Conservation (phyloP, 2,888 invertebrate species). For the Herminia tarsipennalis region DNA sequence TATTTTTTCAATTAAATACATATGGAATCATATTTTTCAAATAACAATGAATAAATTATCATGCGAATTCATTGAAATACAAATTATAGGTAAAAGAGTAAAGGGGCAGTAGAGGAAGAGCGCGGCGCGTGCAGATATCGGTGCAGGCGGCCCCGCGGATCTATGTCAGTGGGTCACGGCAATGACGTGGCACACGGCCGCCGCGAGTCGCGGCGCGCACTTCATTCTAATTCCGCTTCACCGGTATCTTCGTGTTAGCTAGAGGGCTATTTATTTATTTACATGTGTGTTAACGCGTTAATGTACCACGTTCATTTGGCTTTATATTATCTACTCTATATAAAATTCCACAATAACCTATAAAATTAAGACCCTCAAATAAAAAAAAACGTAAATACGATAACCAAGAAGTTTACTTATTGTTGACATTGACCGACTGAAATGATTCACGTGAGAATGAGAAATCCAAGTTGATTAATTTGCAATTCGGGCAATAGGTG, state of each 20-base stretch:
- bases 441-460: conserved; percentile 64
- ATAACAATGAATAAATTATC: conserved; percentile 20
- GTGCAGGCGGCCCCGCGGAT: conserved; percentile 86
- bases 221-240: conserved; percentile 85
- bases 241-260: conserved; percentile 68
- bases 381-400: conserved; percentile 38
- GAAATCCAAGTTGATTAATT: conserved; percentile 55
- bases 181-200: conserved; percentile 87
- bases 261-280: conserved; percentile 45
- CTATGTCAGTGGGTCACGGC: conserved; percentile 90
- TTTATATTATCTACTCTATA: conserved; percentile 18
- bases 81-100: conserved; percentile 52
- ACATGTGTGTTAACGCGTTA: conserved; percentile 34
- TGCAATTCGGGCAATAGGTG: conserved; percentile 41
- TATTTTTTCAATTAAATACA: conserved; percentile 1
- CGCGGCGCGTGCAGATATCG: conserved; percentile 81
- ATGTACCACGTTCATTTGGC: conserved; percentile 23
- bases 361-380: conserved; percentile 15
- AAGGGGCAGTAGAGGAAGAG: conserved; percentile 71
- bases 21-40: conserved; percentile 11
- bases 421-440: conserved; percentile 75
- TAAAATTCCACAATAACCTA: conserved; percentile 11
- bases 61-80: conserved; percentile 39
- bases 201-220: conserved; percentile 75
- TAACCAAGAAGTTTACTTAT: conserved; percentile 49